Base-by-base conservation (phyloP, 2,113 vertebrate genomes). In the Cyrtonyx montezumae region DNA sequence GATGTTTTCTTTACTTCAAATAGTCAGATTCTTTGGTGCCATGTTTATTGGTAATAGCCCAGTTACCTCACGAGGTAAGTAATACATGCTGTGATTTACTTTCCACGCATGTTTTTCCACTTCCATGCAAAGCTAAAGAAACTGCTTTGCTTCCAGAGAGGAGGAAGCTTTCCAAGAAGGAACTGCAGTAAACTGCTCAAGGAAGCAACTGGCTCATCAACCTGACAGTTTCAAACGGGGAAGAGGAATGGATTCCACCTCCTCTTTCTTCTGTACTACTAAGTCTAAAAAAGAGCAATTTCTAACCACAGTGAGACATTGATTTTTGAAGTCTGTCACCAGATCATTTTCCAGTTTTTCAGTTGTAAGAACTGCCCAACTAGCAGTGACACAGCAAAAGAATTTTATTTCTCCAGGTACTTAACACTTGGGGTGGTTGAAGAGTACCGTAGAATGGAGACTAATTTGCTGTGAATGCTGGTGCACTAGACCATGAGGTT, bases 401-500 rank as follows among this genome's bases (percentile, higher is more conserved):
- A 87, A 83, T 36, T 48, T 69, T 18, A 42, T 82, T 69, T 80
- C 71, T 93, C 79, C n/a, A 78, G 37, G 61, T 78, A 78, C 45
- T 51, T 34, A 28, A 53, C 28, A 66, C 59, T 75, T 40, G 59
- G 34, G 63, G 43, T 65, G 43, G 66, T 70, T 78, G 59, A 91
- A 76, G 37, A 91, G 77, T 16, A 70, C 46, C 61, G 81, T 78
- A 85, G 79, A 92, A 71, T 37, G 80, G 93, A 92, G 79, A 87
- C 30, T 74, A 92, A 91, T 91, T 73, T 92, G 76, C 84, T 87
- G 66, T 91, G 89, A 95, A 79, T 73, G 40, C 46, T 85, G 53
- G 84, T 65, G 94, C 75, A 71, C 40, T 68, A 87, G 87, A 91
- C 87, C 84, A 80, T 63, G 51, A 87, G 79, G 79, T 17, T 89